These are phyloP conservation scores for Oligia latruncula DNA, from an alignment of 2,888 invertebrate genomes.

Conservation along the genomic window DNA sequence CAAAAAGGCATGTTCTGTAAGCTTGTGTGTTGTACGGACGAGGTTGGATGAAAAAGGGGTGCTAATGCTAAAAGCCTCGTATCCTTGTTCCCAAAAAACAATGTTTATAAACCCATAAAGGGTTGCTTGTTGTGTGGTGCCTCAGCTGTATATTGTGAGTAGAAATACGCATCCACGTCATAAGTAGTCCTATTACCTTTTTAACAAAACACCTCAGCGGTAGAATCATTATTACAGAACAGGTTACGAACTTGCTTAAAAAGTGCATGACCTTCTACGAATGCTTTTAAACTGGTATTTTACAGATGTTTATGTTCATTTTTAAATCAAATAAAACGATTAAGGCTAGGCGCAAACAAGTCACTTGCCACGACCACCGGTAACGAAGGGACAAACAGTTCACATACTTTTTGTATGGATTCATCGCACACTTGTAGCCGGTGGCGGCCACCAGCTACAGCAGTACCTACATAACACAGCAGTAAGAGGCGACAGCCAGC, in stretches of 20 bases:
- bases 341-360: not conserved
- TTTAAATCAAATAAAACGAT: not conserved
- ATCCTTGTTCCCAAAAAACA: conserved; percentile 13
- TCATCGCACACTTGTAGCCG: not conserved
- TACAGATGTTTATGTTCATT: not conserved
- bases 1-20: conserved; percentile 8
- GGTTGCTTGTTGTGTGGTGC: not conserved
- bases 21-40: not conserved
- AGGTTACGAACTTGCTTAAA: conserved; percentile 30
- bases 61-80: conserved; percentile 9
- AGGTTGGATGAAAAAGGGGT: conserved; percentile 5
- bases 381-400: not conserved
- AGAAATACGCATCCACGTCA: no score
- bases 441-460: not conserved
- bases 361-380: not conserved
- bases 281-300: conserved; percentile 28
- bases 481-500: not conserved
- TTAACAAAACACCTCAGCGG: no score
- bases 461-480: not conserved
- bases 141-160: conserved; percentile 5
- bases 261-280: conserved; percentile 24
- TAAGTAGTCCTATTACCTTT: no score
- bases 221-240: no score
- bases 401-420: not conserved
- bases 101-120: not conserved